Conservation (phyloP, 2,113 vertebrate species). For the Phaethornis superciliosus region DNA sequence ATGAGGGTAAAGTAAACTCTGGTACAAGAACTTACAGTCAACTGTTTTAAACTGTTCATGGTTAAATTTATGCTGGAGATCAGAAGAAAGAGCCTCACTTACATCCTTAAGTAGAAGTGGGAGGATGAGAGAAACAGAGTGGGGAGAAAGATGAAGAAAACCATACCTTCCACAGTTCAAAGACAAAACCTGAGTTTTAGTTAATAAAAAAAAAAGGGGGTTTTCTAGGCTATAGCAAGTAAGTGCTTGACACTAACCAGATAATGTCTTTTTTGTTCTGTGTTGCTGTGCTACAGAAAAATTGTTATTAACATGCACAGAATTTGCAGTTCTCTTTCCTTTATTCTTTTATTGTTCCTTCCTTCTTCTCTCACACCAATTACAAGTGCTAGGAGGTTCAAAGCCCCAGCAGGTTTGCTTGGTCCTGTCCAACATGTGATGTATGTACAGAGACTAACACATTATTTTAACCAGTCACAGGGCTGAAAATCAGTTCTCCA, state of each 20-base stretch:
- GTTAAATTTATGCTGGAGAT: neutral
- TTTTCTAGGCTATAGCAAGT: neutral
- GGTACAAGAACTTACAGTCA: neutral
- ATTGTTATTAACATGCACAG: neutral
- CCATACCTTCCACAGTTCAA: neutral
- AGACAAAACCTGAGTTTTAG: neutral
- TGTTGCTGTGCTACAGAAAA: neutral
- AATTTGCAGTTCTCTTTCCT: neutral
- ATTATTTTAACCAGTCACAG: neutral
- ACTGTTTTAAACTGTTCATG: neutral
- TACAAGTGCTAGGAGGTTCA: neutral
- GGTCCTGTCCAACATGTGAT: neutral
- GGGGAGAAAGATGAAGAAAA: neutral
- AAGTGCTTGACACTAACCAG: neutral
- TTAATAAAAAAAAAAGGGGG: neutral
- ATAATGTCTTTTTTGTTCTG: neutral
- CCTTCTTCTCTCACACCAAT: neutral
- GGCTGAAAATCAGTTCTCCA: neutral
- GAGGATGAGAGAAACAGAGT: neutral
- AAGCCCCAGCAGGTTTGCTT: neutral
- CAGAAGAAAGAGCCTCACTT: neutral
- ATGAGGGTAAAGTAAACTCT: neutral
- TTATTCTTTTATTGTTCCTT: neutral
- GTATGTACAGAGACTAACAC: neutral
- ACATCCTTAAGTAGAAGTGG: neutral